phyloP scores from a whole-genome alignment of 2,113 vertebrate species.

The Mobula hypostoma region DNA sequence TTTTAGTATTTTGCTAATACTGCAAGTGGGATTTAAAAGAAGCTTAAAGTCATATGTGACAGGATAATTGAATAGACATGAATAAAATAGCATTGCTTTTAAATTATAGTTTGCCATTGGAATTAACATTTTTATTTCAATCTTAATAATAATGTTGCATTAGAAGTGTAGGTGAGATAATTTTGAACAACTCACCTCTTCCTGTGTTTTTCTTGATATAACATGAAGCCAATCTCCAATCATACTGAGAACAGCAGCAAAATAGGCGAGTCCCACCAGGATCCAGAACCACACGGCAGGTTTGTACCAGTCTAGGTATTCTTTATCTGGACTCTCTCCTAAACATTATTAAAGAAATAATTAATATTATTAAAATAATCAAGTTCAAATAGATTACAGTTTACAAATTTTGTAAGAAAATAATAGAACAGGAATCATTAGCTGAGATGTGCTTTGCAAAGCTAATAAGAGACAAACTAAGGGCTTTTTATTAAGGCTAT shows the following conservation, averaged over 20 bases:
- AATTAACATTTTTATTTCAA: neutral
- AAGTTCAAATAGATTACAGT: neutral
- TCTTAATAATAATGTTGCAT: neutral
- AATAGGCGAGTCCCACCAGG: conserved; percentile 94
- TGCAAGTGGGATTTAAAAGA: neutral
- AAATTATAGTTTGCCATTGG: neutral
- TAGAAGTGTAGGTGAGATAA: neutral
- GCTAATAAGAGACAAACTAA: neutral
- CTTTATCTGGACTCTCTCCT: conserved; percentile 77
- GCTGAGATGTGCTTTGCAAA: neutral
- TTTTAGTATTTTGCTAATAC: neutral
- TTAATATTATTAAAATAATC: neutral
- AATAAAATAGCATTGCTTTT: neutral
- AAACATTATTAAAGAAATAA: conserved; percentile 37
- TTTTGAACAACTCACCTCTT: conserved; percentile 71
- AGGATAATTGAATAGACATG: neutral
- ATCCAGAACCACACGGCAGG: conserved; percentile 98
- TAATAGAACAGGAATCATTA: neutral
- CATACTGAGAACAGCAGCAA: conserved; percentile 96
- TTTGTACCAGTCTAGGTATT: conserved; percentile 90
- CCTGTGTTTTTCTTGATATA: conserved; percentile 97
- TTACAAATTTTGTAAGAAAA: neutral
- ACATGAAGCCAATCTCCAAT: conserved; percentile 97
- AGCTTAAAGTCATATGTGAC: neutral
- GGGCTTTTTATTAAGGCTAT: neutral